phyloP scores from a whole-genome alignment of 1,140 invertebrate genomes.

The Drosophila mojavensis region DNA sequence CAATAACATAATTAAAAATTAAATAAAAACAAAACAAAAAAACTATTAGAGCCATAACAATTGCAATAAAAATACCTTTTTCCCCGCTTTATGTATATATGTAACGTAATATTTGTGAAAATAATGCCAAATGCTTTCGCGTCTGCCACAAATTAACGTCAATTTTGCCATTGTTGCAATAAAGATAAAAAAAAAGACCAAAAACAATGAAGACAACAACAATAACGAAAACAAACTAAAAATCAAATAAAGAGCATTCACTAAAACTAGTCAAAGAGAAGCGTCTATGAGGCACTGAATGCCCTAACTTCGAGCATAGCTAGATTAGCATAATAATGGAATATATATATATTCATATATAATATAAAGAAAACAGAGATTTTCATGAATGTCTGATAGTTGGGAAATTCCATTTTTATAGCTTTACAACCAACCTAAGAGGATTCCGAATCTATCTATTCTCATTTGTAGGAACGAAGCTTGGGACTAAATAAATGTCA shows the following conservation, averaged over 20 bases:
- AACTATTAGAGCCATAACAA: background rate
- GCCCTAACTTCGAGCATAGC: slow-evolving; percentile 4
- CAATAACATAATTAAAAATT: background rate
- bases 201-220: background rate
- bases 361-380: too few relatives aligned
- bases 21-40: background rate
- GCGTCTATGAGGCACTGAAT: background rate
- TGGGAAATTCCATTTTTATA: too few relatives aligned
- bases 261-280: slow-evolving; percentile 14
- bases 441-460: too few relatives aligned
- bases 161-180: slow-evolving; percentile 35
- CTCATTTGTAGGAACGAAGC: too few relatives aligned
- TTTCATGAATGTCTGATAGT: too few relatives aligned
- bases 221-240: slow-evolving; percentile 16
- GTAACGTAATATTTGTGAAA: slow-evolving; percentile 6
- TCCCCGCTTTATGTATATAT: background rate
- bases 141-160: slow-evolving; percentile 34
- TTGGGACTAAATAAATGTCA: too few relatives aligned
- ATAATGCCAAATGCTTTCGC: slow-evolving; percentile 22
- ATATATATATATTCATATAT: background rate
- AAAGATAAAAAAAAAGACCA: slow-evolving; percentile 17
- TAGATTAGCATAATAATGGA: background rate
- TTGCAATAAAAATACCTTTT: slow-evolving; percentile 1
- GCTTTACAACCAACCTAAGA: too few relatives aligned
- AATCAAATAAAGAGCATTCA: slow-evolving; percentile 17